Conservation (phyloP, 2,888 invertebrate genomes). For the Disparrhopalites patrizii region DNA sequence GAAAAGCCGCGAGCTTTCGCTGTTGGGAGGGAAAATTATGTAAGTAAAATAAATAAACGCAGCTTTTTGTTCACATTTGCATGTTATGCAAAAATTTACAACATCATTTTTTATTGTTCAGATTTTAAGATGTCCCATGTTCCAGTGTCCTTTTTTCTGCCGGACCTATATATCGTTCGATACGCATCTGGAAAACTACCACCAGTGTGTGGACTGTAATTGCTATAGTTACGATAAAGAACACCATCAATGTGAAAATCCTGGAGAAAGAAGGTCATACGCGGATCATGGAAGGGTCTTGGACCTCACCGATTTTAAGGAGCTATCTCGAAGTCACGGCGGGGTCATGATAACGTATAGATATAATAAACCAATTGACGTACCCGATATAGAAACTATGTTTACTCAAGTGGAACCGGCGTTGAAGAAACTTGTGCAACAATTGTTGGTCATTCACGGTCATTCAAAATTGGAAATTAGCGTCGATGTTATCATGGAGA, state of each 20-base stretch:
- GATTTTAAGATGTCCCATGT: too few species aligned
- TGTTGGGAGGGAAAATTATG: too few species aligned
- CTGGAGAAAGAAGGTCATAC: not conserved
- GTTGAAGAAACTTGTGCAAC: not conserved
- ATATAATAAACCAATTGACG: not conserved
- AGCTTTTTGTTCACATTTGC: too few species aligned
- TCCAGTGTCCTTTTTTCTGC: not conserved
- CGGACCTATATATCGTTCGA: not conserved
- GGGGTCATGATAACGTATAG: not conserved
- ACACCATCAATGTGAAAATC: not conserved
- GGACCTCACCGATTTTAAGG: not conserved
- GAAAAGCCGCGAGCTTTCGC: too few species aligned
- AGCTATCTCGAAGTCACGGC: not conserved
- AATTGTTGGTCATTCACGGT: not conserved
- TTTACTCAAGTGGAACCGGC: not conserved
- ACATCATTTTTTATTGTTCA: too few species aligned
- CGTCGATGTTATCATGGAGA: not conserved
- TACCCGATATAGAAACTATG: not conserved
- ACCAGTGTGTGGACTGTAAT: not conserved
- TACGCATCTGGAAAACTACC: not conserved
- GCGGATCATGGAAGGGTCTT: not conserved
- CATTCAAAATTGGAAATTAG: not conserved
- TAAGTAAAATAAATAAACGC: too few species aligned
- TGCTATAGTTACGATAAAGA: not conserved
- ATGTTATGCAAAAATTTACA: too few species aligned